Base-by-base conservation (phyloP, 2,888 invertebrate genomes). In the Aphidius colemani region DNA sequence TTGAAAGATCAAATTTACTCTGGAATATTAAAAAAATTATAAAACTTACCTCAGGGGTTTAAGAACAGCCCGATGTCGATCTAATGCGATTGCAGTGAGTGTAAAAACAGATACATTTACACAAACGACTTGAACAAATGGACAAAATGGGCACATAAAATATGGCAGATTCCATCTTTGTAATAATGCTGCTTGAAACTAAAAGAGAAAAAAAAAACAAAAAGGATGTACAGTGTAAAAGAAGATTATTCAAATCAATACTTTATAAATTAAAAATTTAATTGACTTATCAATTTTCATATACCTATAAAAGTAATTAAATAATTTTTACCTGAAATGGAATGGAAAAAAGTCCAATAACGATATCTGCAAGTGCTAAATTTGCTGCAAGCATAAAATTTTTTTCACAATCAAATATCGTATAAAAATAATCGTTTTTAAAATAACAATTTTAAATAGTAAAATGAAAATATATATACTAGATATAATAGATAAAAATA, bases 31-130 rank as follows among this genome's bases (percentile, higher is more conserved):
- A 3, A 30, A 30, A 30, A 30, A 30, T 30, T 30, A 30, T 30
- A 59, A 61, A 69, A 78, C 83, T 84, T 83, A 90, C 90, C 90
- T 89, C 68, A 91, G 83, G 18, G 91, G 91, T 70, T 89, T 89
- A 64, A 91, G 86, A 68, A 91, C 90, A 3, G 92, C 92, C 53
- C 91, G 87, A 81, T 94, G 94, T 39, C 95, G 86, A 83, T 95
- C 95, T 63, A 94, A 87, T 0, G 95, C 93, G 65, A 95, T 94
- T 59, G 93, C 93, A 9, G 93, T 93, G 18, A 95, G 83, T 0
- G 95, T 95, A 77, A 94, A 92, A 44, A 95, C 92, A 71, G 93
- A 93, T n/a, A 95, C 94, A 77, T 92, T 94, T 2, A 95, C 93
- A 70, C 92, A 91, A 11, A 95, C 84, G 0, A 91, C 89, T 83